A percentile compares a stretch with the other conserved stretches of the same genome.
These are phyloP conservation scores for Dicranocentrus wangi DNA, from an alignment of 2,888 invertebrate genomes.

Conservation along the genomic window DNA sequence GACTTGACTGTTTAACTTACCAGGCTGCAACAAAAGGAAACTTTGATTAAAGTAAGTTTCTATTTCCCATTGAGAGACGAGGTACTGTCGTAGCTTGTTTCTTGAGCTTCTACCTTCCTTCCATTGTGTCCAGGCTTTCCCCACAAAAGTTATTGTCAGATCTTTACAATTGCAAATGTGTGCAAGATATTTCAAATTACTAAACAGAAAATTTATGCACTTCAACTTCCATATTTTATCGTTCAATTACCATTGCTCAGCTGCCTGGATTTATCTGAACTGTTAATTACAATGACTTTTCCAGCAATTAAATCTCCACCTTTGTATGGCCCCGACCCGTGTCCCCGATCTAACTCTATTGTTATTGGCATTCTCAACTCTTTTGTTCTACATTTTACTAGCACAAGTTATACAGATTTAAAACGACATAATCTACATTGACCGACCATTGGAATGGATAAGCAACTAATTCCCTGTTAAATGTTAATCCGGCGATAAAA, in stretches of 20 bases:
- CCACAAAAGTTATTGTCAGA: conserved; percentile 58
- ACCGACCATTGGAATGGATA: too few species aligned
- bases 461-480: too few species aligned
- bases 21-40: conserved; percentile 43
- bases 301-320: conserved; percentile 60
- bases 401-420: too few species aligned
- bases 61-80: conserved; percentile 58
- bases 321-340: conserved; percentile 19
- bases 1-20: too few species aligned
- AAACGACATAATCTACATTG: too few species aligned
- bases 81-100: conserved; percentile 54
- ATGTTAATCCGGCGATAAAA: too few species aligned
- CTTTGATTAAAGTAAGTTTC: conserved; percentile 62
- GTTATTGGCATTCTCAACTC: conserved; percentile 53
- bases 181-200: too few species aligned
- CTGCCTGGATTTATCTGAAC: conserved; percentile 36
- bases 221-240: too few species aligned
- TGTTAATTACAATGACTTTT: conserved; percentile 58
- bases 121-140: conserved; percentile 63
- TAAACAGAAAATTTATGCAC: too few species aligned
- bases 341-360: conserved; percentile 52
- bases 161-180: too few species aligned
- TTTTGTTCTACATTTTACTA: too few species aligned
- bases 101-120: conserved; percentile 54
- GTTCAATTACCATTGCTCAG: conserved; percentile 52